Evolutionary conservation across 2,113 vertebrate species (phyloP), one percentile per base, ranked within the genome.

Genomic region (Amphiprion percula): DNA sequence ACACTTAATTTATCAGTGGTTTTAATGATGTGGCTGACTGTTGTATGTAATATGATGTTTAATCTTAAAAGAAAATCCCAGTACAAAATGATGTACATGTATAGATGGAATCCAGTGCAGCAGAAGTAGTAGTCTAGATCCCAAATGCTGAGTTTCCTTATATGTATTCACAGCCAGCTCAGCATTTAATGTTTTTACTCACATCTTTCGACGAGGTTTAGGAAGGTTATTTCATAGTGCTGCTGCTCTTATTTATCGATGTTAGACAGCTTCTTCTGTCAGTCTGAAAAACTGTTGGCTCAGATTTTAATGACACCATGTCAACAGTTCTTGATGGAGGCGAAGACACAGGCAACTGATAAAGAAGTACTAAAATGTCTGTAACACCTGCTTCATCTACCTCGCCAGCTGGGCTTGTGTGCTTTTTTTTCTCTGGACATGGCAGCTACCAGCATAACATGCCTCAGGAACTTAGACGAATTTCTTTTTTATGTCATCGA

Each of bases 311-410:
- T 28, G 60, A 68, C 68, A 39, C 68, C 78, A 77, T 68, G 59
- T 64, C 64, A 65, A 85, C 73, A n/a, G 21, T 30, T 33, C n/a
- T 30, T 58, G 30, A 74, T 68, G 64, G 58, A 80, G 30, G 47
- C 24, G 37, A 49, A 24, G 58, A 54, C 46, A 56, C 24, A 54
- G 33, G 12, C 60, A 30, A 4, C 33, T 49, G 68, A 68, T 59
- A 28, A 65, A 58, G 46, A 63, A 47, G 58, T 50, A 49, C 56
- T 73, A n/a, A 58, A 69, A 63, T 1, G 10, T 17, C 17, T 52
- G 15, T 3, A 19, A 60, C 68, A 62, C 66, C 49, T 44, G 71
- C 55, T 30, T 0, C 4, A 59, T 56, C 14, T 11, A 10, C 10
- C n/a, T 21, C 6, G 4, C 65, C n/a, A 52, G 23, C 74, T 47